These are phyloP conservation scores for Oryzias melastigma DNA, from an alignment of 2,113 vertebrate genomes.

Conservation along the genomic window DNA sequence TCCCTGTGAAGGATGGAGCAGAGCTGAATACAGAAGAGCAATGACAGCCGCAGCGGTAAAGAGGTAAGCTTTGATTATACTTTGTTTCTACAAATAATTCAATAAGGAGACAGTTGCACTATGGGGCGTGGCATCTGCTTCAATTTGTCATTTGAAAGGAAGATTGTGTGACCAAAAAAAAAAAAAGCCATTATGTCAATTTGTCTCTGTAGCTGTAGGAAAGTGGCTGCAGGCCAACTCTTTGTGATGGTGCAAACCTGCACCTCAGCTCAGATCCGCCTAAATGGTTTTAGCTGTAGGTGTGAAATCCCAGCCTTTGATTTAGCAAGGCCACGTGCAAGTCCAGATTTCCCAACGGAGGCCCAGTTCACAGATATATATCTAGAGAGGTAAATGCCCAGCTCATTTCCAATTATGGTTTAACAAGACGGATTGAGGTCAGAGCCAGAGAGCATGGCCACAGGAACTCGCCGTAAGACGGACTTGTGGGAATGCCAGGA, in stretches of 20 bases:
- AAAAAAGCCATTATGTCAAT: conserved; percentile 30
- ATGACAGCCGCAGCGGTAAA: conserved; percentile 24
- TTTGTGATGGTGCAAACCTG: conserved; percentile 54
- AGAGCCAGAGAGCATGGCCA: conserved; percentile 49
- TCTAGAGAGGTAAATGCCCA: conserved; percentile 59
- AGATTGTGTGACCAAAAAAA: conserved; percentile 18
- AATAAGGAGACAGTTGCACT: conserved; percentile 34
- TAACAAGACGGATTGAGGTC: conserved; percentile 74
- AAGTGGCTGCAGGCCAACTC: conserved; percentile 46
- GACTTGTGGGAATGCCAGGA: conserved; percentile 38
- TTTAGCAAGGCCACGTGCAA: conserved; percentile 55
- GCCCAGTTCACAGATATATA: conserved; percentile 62
- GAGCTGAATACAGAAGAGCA: conserved; percentile 43
- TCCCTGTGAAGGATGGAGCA: conserved; percentile 54
- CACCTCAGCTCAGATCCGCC: conserved; percentile 55
- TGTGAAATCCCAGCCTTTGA: conserved; percentile 68
- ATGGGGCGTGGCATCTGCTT: conserved; percentile 32
- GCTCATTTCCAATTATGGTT: conserved; percentile 73
- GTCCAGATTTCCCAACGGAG: conserved; percentile 65
- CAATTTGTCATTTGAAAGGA: conserved; percentile 40
- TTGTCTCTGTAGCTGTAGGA: conserved; percentile 46
- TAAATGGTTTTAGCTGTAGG: conserved; percentile 63
- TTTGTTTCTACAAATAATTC: conserved; percentile 36
- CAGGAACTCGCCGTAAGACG: conserved; percentile 39
- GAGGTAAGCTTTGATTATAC: conserved; percentile 44